A percentile compares a stretch with the other conserved stretches of the same genome.
phyloP scores from a whole-genome alignment of 2,888 invertebrate genomes.

The Acleris holmiana region DNA sequence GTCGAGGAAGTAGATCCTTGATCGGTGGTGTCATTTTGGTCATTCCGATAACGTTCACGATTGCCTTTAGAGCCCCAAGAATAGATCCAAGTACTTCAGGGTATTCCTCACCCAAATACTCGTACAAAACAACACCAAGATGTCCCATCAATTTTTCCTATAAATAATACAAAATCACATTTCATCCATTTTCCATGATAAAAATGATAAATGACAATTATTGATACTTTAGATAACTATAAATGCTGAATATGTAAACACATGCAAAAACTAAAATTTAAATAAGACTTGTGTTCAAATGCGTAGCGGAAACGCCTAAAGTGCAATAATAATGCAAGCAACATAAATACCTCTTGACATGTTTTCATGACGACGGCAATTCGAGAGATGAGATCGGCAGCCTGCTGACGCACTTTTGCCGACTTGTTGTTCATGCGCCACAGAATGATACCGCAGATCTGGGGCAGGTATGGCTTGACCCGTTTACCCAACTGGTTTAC shows the following conservation, averaged over 20 bases:
- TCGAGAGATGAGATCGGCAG: constrained; percentile 98
- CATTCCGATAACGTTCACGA: constrained; percentile 99
- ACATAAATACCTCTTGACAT: constrained; percentile 92
- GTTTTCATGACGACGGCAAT: constrained; percentile 99
- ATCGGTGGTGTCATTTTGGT: constrained; percentile 99
- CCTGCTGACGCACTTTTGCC: constrained; percentile 99
- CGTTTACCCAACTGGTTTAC: constrained; percentile 98
- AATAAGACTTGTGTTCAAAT: too few species aligned
- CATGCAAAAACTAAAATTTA: too few species aligned
- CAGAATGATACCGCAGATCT: constrained; percentile 99
- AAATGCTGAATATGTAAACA: too few species aligned
- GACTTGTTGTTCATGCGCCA: constrained; percentile 99
- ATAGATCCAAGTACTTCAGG: constrained; percentile 99
- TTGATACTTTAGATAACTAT: too few species aligned
- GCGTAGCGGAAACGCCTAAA: too few species aligned
- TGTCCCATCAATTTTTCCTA: constrained; percentile 99
- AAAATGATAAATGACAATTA: too few species aligned
- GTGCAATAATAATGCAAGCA: too few species aligned
- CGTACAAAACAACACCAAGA: constrained; percentile 99
- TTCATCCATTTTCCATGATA: too few species aligned
- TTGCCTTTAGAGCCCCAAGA: constrained; percentile 98
- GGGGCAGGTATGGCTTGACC: constrained; percentile 99
- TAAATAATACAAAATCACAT: neutral
- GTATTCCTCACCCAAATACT: constrained; percentile 99
- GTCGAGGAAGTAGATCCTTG: constrained; percentile 97